phyloP scores from a whole-genome alignment of 2,113 vertebrate species.

The Xiphophorus couchianus region DNA sequence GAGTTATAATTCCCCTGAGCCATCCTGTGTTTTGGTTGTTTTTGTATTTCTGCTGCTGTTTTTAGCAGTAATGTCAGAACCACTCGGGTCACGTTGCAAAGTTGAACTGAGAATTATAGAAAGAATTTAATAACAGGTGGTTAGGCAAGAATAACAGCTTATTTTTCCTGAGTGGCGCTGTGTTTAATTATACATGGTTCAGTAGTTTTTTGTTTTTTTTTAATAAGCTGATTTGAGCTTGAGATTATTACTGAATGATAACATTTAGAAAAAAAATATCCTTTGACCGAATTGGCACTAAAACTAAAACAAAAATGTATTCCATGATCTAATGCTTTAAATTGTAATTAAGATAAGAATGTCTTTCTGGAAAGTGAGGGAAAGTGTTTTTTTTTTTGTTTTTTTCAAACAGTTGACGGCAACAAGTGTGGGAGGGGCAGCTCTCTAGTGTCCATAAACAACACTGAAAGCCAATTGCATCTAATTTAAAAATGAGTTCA shows the following conservation, averaged over 20 bases:
- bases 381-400: no score
- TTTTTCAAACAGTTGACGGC: no score
- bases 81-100: slow-evolving; percentile 1
- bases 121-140: slow-evolving; percentile 15
- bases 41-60: slow-evolving; percentile 41
- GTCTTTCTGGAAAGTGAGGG: no score
- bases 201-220: neutral
- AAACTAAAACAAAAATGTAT: neutral
- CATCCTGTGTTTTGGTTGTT: slow-evolving; percentile 50
- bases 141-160: neutral
- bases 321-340: neutral
- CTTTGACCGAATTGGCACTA: neutral
- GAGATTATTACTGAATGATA: neutral
- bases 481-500: no score
- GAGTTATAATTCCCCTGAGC: slow-evolving; percentile 55
- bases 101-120: slow-evolving; percentile 20
- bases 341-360: no score
- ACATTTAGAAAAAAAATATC: neutral
- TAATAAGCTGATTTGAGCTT: neutral
- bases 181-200: neutral
- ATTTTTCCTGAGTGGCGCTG: neutral
- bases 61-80: slow-evolving; percentile 42
- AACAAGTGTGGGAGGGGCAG: no score
- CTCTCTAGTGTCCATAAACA: no score
- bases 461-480: no score